A percentile compares a stretch with the other conserved stretches of the same genome.
Conservation (phyloP, 1,140 invertebrate genomes). For the Lineus longissimus region DNA sequence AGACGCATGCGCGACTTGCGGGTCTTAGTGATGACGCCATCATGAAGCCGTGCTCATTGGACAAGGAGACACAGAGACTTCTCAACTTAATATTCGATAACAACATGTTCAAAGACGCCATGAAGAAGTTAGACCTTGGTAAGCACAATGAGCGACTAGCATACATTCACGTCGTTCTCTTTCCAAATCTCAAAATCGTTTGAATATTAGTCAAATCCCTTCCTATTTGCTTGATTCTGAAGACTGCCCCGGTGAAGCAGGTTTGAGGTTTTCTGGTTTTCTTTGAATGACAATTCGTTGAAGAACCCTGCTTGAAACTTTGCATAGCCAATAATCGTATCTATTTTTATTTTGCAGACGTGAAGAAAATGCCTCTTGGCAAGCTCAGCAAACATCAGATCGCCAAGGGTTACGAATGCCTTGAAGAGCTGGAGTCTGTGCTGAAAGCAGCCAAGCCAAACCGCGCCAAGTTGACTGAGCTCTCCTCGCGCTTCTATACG, state of each 20-base stretch:
- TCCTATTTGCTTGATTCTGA: no score
- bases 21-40: no score
- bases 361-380: constrained; percentile 58
- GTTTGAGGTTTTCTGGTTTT: neutral
- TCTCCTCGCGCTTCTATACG: constrained; percentile 55
- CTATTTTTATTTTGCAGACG: constrained; percentile 35
- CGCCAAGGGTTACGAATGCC: constrained; percentile 55
- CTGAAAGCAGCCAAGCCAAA: constrained; percentile 30
- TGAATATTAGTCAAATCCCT: no score
- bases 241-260: no score
- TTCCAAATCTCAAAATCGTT: no score
- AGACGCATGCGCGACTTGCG: no score
- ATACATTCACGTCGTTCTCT: no score
- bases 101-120: constrained; percentile 55
- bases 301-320: no score
- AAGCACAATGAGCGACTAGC: no score
- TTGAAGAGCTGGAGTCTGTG: constrained; percentile 52
- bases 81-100: constrained; percentile 54
- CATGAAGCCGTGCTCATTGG: constrained; percentile 25
- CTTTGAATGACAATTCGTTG: neutral
- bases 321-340: no score
- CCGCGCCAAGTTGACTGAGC: constrained; percentile 21
- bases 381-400: constrained; percentile 57
- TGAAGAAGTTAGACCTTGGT: constrained; percentile 53
- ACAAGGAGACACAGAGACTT: constrained; percentile 46